Evolutionary conservation across 1,140 invertebrate species (phyloP).

Genomic region (Polyergus mexicanus): DNA sequence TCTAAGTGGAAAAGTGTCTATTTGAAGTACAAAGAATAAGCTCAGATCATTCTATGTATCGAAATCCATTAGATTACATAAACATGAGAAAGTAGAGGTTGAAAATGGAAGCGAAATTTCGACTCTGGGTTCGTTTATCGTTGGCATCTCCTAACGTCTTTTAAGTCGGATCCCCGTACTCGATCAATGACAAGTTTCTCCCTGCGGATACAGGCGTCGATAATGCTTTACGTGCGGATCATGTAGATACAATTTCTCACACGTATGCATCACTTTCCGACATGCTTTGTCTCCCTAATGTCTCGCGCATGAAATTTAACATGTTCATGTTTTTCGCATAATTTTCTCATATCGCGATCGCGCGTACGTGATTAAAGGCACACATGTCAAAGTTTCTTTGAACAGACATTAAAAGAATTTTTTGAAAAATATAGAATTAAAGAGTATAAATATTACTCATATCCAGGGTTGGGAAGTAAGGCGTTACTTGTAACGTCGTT

Average conservation of each 20-base stretch:
- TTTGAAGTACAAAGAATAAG: too few species aligned
- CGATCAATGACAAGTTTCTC: constrained; percentile 68
- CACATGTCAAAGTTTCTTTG: neutral
- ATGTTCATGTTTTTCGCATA: constrained; percentile 49
- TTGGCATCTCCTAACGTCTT: constrained; percentile 50
- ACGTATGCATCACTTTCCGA: constrained; percentile 53
- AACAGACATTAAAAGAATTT: neutral
- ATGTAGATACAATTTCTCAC: constrained; percentile 70
- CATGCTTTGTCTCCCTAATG: neutral
- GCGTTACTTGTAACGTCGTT: too few species aligned
- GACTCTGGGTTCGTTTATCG: constrained; percentile 40
- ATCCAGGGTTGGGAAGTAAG: too few species aligned
- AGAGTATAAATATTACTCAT: neutral
- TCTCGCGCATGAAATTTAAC: constrained; percentile 29
- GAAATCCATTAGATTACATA: too few species aligned
- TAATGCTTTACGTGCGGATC: constrained; percentile 64
- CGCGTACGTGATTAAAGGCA: constrained; percentile 14
- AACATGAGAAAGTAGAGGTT: neutral
- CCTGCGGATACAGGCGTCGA: constrained; percentile 43
- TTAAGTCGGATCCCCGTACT: constrained; percentile 55
- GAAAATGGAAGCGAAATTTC: constrained; percentile 5
- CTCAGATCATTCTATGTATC: too few species aligned
- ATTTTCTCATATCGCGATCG: neutral
- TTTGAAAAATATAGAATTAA: neutral
- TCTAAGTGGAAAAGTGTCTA: too few species aligned